A percentile compares a stretch with the other conserved stretches of the same genome.
Evolutionary conservation across 2,888 invertebrate species (phyloP).

Genomic region (Gerris lacustris): DNA sequence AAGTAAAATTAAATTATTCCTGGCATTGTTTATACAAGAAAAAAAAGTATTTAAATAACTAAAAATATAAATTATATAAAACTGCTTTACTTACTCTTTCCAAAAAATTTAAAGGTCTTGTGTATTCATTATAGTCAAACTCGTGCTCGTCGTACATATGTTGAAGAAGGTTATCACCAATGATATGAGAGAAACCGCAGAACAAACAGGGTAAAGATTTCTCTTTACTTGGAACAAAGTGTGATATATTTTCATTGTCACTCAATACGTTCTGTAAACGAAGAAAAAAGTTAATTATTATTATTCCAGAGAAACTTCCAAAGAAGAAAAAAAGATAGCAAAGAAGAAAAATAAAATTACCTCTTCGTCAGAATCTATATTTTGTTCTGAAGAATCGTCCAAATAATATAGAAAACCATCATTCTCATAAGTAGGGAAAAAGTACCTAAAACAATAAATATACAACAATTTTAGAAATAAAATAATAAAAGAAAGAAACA

Average conservation of each 20-base stretch:
- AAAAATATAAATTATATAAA: no score
- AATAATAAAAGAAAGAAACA: no score
- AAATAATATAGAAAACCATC: conserved; percentile 75
- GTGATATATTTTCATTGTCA: no score
- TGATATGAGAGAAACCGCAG: neutral
- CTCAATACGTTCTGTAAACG: no score
- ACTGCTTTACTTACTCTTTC: neutral
- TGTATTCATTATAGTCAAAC: neutral
- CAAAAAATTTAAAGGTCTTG: neutral
- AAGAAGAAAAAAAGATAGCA: no score
- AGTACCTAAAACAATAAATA: conserved; percentile 45
- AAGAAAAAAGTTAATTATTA: no score
- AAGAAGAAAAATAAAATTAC: neutral
- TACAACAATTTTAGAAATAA: no score
- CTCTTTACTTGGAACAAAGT: no score
- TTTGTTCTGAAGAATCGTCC: conserved; percentile 44
- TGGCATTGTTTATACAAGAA: no score
- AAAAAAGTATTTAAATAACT: no score
- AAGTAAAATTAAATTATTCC: no score
- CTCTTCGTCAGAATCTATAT: conserved; percentile 31
- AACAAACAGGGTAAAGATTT: neutral
- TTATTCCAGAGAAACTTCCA: no score
- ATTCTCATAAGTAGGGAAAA: conserved; percentile 85
- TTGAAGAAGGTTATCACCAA: neutral
- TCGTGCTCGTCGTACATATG: neutral